A percentile compares a stretch with the other conserved stretches of the same genome.
Evolutionary conservation across 1,140 invertebrate genomes (phyloP).

Genomic region (Drosophila paulistorum): DNA sequence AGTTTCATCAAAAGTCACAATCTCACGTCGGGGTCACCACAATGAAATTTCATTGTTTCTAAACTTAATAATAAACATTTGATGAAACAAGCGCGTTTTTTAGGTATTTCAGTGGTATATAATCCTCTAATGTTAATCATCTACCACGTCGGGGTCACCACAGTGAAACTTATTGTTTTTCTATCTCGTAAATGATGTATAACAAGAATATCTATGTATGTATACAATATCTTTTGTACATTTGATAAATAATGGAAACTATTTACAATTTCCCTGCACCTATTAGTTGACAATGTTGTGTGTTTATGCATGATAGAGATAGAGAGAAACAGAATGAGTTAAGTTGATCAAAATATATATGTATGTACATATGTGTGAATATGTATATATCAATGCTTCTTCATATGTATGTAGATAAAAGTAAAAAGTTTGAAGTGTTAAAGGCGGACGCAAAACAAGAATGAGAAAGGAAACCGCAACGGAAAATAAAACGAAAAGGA

Average conservation of each 20-base stretch:
- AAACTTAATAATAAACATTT: too few relatives aligned
- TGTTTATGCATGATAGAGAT: constrained; percentile 7
- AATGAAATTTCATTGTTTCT: background rate
- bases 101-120: too few relatives aligned
- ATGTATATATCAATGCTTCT: background rate
- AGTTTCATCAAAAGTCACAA: too few relatives aligned
- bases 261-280: background rate
- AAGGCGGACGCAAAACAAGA: constrained; percentile 48
- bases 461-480: constrained; percentile 29
- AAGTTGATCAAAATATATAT: constrained; percentile 9
- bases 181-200: background rate
- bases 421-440: constrained; percentile 32
- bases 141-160: background rate
- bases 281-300: background rate
- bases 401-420: background rate
- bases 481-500: constrained; percentile 41
- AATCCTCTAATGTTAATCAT: too few relatives aligned
- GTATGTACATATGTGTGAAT: background rate
- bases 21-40: background rate
- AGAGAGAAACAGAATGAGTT: constrained; percentile 14
- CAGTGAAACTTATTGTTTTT: background rate
- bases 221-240: too few relatives aligned
- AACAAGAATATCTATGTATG: too few relatives aligned
- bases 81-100: too few relatives aligned
- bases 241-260: background rate